phyloP scores from a whole-genome alignment of 2,113 vertebrate species.

The Brachyhypopomus occidentalis region DNA sequence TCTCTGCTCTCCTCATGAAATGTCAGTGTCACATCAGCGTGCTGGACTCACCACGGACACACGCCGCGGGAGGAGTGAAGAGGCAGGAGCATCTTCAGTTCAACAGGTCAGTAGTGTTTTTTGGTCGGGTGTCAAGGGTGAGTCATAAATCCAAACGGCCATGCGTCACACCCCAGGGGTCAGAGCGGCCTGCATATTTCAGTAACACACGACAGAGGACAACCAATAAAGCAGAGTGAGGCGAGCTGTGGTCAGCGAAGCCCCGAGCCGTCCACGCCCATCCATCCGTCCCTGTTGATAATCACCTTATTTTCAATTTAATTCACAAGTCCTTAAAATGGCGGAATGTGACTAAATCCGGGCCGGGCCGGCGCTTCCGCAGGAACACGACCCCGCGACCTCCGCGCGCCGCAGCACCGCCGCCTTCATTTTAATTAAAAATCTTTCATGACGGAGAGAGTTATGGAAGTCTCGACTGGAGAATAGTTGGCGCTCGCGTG shows the following conservation, averaged over 20 bases:
- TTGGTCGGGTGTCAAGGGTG: constrained; percentile 72
- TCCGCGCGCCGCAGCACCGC: constrained; percentile 65
- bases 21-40: background rate
- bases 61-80: background rate
- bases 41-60: background rate
- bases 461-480: constrained; percentile 64
- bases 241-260: constrained; percentile 60
- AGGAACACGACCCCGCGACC: constrained; percentile 66
- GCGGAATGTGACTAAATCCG: constrained; percentile 61
- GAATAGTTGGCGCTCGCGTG: constrained; percentile 63
- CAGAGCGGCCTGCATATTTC: constrained; percentile 68
- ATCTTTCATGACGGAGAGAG: constrained; percentile 69
- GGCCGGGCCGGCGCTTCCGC: constrained; percentile 40
- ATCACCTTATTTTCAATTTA: constrained; percentile 65
- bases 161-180: constrained; percentile 70
- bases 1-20: too few species aligned
- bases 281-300: constrained; percentile 61
- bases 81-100: constrained; percentile 56
- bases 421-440: constrained; percentile 76
- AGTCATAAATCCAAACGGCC: constrained; percentile 77
- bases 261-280: constrained; percentile 25
- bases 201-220: constrained; percentile 75
- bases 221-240: constrained; percentile 82
- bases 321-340: constrained; percentile 62
- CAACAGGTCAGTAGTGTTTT: constrained; percentile 73